Evolutionary conservation across 64 coral and sea anemone genomes (phyloP).

Genomic region (Cladopsammia gracilis): DNA sequence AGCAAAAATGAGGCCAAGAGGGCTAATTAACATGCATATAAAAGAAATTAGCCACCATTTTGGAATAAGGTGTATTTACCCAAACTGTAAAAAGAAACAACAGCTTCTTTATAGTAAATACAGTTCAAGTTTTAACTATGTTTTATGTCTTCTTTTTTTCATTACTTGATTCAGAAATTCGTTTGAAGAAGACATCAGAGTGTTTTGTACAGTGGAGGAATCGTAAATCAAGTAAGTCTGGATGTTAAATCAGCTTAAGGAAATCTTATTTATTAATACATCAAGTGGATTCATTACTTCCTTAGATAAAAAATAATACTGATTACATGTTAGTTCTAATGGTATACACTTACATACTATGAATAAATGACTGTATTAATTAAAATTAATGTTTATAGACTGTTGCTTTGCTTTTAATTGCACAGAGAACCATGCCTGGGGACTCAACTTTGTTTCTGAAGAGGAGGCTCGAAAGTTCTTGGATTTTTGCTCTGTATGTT

Average conservation of each 20-base stretch:
- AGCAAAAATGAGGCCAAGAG: no score
- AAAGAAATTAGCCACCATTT: no score
- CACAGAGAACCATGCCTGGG: constrained; percentile 93
- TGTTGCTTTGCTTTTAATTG: constrained; percentile 1
- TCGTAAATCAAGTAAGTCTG: constrained; percentile 94
- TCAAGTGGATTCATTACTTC: no score
- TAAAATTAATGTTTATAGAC: not conserved
- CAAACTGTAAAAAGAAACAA: not conserved
- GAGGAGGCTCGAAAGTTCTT: constrained; percentile 92
- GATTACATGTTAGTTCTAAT: no score
- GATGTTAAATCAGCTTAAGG: not conserved
- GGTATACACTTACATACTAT: not conserved
- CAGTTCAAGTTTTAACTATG: not conserved
- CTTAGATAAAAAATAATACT: no score
- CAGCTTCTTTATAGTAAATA: not conserved
- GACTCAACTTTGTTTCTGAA: constrained; percentile 96
- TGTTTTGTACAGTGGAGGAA: constrained; percentile 99
- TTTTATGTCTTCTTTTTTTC: not conserved
- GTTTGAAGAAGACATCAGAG: constrained; percentile 98
- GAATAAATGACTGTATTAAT: not conserved
- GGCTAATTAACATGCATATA: no score
- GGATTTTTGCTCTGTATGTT: constrained; percentile 92
- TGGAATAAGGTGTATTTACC: no score
- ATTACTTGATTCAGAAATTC: constrained; percentile 70
- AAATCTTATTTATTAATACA: no score